phyloP scores from a whole-genome alignment of 2,888 invertebrate species.

The Epinotia nisella region DNA sequence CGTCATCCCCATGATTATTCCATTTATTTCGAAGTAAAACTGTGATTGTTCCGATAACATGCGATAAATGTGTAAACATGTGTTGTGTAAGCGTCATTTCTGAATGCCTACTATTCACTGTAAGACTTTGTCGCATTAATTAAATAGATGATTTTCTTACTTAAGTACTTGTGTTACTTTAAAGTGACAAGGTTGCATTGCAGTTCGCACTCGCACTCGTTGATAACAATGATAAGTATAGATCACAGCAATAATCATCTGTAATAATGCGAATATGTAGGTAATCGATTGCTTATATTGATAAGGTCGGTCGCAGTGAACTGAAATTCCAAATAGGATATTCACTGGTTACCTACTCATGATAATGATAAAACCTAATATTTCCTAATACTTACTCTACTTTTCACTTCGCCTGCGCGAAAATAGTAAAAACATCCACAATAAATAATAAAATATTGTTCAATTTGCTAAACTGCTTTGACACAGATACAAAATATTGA shows the following conservation, averaged over 20 bases:
- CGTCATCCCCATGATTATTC: no score
- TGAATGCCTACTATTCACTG: not conserved
- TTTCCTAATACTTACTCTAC: no score
- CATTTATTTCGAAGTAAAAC: conserved; percentile 11
- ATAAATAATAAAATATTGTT: no score
- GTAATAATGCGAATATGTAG: conserved; percentile 18
- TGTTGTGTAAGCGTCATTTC: not conserved
- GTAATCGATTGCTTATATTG: conserved; percentile 1
- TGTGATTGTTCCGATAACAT: conserved; percentile 1
- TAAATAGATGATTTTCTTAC: not conserved
- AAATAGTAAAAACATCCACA: no score
- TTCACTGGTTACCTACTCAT: not conserved
- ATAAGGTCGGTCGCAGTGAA: conserved; percentile 1
- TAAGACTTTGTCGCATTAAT: not conserved
- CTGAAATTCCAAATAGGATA: conserved; percentile 17
- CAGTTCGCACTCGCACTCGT: not conserved
- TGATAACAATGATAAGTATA: not conserved
- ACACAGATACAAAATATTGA: no score
- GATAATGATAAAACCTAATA: no score
- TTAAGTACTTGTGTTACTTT: not conserved
- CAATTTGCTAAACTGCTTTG: no score
- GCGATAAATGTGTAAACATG: conserved; percentile 3
- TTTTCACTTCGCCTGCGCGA: no score
- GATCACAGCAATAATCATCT: conserved; percentile 2
- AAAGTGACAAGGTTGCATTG: not conserved